A percentile compares a stretch with the other conserved stretches of the same genome.
Evolutionary conservation across 2,888 invertebrate species (phyloP).

Genomic region (Pristionchus mayeri): DNA sequence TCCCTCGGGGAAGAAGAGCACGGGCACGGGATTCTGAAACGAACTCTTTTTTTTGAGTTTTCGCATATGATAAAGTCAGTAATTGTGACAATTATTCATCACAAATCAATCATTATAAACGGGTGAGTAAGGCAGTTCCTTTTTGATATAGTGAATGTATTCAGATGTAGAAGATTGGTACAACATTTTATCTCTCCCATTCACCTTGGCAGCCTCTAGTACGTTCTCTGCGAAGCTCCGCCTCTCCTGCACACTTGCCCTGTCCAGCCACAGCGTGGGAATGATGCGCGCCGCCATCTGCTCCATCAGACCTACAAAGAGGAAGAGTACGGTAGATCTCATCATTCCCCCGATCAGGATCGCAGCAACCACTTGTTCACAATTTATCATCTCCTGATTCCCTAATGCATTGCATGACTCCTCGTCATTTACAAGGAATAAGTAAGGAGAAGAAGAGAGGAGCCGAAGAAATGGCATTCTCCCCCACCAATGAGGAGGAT

Average conservation of each 20-base stretch:
- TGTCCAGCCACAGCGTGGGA: slow-evolving; percentile 46
- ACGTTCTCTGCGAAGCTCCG: slow-evolving; percentile 12
- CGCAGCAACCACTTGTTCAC: no score
- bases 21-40: slow-evolving; percentile 19
- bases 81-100: not conserved
- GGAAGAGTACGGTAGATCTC: not conserved
- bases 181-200: not conserved
- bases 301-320: slow-evolving; percentile 31
- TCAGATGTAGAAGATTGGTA: not conserved
- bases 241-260: slow-evolving; percentile 17
- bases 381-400: no score
- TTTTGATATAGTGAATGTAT: no score
- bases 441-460: no score
- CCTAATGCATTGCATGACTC: no score
- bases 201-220: slow-evolving; percentile 13
- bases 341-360: no score
- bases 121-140: no score
- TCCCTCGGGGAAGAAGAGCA: slow-evolving; percentile 47
- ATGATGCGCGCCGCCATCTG: slow-evolving; percentile 21
- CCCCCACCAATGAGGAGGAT: no score
- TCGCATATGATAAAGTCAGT: not conserved
- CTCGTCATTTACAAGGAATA: no score
- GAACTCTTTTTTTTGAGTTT: not conserved
- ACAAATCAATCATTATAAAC: not conserved
- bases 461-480: no score